Base-by-base conservation (phyloP, 2,888 invertebrate genomes). In the Agriopis aurantiaria region DNA sequence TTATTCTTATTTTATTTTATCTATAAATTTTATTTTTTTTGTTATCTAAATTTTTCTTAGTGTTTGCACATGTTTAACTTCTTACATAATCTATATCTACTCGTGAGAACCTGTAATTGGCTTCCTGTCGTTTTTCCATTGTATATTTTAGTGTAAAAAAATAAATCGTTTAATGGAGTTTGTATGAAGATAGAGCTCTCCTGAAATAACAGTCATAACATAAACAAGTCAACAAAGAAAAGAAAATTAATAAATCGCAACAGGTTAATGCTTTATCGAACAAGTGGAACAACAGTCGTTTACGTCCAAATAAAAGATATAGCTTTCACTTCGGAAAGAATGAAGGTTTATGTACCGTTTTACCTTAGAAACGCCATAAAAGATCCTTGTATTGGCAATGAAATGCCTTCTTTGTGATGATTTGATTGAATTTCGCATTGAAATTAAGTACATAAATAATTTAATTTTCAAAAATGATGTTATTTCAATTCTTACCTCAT, bases 181-280 rank as follows among this genome's bases (percentile, higher is more conserved):
- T n/a, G 8, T 53, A 45, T 49, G 33, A 49, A 51, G 8, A 17
- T 11, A 65, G 12, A 55, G 55, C 14, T 56, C 17, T 60, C 51
- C 9, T n/a, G 57, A 52, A 52, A 12, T 51, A 62, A 69, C 58
- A 58, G 56, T 61, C 64, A 72, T 73, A 65, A 72, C 66, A 73
- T 73, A 69, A 73, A 65, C 45, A 68, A 70, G 55, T 64, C 49
- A 70, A 59, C 58, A 57, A 68, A 65, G 61, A 71, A 71, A 74
- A 74, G 61, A 71, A 74, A 69, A 71, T 61, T 70, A 73, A 70
- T 68, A 71, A 68, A 71, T 71, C 70, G 72, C 75, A 75, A 76
- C 76, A 75, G 76, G 75, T 75, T 73, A 74, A 76, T 73, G 76
- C 68, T 75, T 65, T 71, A 72, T 72, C 63, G 69, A 70, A 76